Conservation (phyloP, 2,113 vertebrate species). For the Polyodon spathula region DNA sequence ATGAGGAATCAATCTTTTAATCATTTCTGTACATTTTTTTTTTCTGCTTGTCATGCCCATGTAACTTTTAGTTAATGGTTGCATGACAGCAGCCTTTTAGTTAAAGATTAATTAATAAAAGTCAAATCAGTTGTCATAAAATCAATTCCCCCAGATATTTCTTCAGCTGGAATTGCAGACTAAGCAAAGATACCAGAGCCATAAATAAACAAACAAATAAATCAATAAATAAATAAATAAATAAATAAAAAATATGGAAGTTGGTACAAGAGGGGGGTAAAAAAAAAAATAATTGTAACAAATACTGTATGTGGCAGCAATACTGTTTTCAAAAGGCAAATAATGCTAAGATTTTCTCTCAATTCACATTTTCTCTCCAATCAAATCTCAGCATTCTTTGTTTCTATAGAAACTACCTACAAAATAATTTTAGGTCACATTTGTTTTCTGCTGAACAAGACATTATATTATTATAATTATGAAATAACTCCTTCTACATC, state of each 20-base stretch:
- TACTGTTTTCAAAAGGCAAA: no score
- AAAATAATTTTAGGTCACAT: constrained; percentile 42
- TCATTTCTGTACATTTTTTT: constrained; percentile 19
- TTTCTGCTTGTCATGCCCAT: constrained; percentile 1
- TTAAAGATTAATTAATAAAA: constrained; percentile 22
- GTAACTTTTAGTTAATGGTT: neutral
- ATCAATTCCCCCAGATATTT: constrained; percentile 21
- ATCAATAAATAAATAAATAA: neutral
- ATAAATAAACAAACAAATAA: neutral
- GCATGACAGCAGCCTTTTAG: constrained; percentile 15
- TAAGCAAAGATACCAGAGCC: constrained; percentile 20
- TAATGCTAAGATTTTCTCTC: no score
- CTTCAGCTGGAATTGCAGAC: constrained; percentile 22
- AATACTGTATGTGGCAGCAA: no score
- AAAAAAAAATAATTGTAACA: no score
- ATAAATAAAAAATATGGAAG: neutral
- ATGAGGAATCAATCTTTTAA: constrained; percentile 17
- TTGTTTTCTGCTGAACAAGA: constrained; percentile 50
- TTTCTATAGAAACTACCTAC: constrained; percentile 42
- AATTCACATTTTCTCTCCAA: constrained; percentile 10
- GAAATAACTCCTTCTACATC: constrained; percentile 31
- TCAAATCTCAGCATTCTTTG: constrained; percentile 31
- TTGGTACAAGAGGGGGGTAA: no score
- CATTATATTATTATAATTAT: constrained; percentile 46
- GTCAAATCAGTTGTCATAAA: constrained; percentile 19